Conservation (phyloP, 2,797 vertebrate species). For the Danio tinwini region DNA sequence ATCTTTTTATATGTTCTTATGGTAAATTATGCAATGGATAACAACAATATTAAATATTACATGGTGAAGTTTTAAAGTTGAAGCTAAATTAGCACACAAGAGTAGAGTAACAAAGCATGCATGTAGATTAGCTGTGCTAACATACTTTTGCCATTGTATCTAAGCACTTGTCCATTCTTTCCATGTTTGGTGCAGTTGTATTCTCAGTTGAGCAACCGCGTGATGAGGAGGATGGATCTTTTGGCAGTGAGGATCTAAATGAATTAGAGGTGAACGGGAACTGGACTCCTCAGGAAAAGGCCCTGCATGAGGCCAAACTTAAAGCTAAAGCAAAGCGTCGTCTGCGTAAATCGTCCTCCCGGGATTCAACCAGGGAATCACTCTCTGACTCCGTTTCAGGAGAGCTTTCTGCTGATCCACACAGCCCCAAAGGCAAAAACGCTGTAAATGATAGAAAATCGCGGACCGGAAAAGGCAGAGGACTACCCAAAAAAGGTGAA, state of each 20-base stretch:
- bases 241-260: slow-evolving; percentile 74
- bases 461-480: slow-evolving; percentile 85
- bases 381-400: slow-evolving; percentile 72
- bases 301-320: slow-evolving; percentile 84
- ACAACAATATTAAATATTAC: not conserved
- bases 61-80: not conserved
- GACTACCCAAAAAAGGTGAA: slow-evolving; percentile 88
- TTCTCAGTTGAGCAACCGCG: slow-evolving; percentile 59
- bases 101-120: no score
- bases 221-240: slow-evolving; percentile 54
- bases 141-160: not conserved
- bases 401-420: slow-evolving; percentile 73
- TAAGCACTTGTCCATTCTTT: not conserved
- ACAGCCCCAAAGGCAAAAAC: slow-evolving; percentile 80
- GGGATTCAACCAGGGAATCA: slow-evolving; percentile 83
- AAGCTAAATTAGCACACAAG: not conserved
- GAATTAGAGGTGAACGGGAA: slow-evolving; percentile 78
- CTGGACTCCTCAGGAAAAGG: slow-evolving; percentile 88
- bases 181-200: slow-evolving; percentile 63
- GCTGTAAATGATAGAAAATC: slow-evolving; percentile 82
- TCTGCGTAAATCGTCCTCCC: slow-evolving; percentile 82
- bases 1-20: no score
- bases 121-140: not conserved
- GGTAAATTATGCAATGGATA: not conserved
- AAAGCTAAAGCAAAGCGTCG: slow-evolving; percentile 87